Evolutionary conservation across 2,888 invertebrate species (phyloP), one percentile per base, ranked within the genome.

Genomic region (Drosophila yooni): DNA sequence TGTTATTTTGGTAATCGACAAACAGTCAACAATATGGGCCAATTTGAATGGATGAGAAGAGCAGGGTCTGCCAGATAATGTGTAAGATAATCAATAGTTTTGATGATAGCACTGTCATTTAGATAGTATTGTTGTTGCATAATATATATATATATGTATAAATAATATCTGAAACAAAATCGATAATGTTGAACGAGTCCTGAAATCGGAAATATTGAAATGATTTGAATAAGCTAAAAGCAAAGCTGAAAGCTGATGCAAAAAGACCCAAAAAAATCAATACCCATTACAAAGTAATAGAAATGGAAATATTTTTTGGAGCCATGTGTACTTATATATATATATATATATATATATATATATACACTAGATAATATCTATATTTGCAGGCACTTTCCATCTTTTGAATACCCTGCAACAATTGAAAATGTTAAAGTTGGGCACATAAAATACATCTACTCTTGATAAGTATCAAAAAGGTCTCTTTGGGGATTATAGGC

Each of bases 61-160:
- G 25, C 18, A 4, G 25, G 11, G 36, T 36, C 4, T 27, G 34
- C 8, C 29, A 18, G 66, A 48, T 53, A 48, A 25, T 63, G 38
- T 43, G 29, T 11, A 13, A 66, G 29, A 51, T 57, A 56, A 57
- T 66, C 57, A 67, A 67, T 40, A 52, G 31, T 21, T 29, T 65
- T 65, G 64, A 48, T 48, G 54, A 51, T 27, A 13, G 33, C 46
- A 25, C 27, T 50, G 50, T 1, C 50, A 63, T 50, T 62, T 33
- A 33, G 33, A 33, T 33, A 33, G 11, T 48, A 11, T 18, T 31
- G 18, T 56, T 38, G n/a, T 2, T 36, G 56, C 38, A 21, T 21
- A 21, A 21, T 21, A 21, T 21, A 21, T 21, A 21, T 21, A 21
- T 21, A 21, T 21, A 21, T 21, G 1, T 21, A 48, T 18, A 48